Percentiles rank a stretch among this genome's conserved stretches.
Conservation (phyloP, 2,797 vertebrate genomes). For the Glyptemys insculpta region DNA sequence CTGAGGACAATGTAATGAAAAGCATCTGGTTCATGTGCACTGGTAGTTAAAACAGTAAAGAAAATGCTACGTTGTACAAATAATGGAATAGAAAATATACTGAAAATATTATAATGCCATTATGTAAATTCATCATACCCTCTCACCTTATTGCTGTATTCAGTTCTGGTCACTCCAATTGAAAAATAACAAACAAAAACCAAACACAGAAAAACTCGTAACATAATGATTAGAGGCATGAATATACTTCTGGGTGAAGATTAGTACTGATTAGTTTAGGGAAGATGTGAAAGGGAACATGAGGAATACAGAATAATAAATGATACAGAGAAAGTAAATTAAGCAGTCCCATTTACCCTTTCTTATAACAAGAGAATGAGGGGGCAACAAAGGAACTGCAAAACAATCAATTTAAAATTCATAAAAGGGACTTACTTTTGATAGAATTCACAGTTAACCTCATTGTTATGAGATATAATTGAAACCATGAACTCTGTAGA, state of each 20-base stretch:
- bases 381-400: neutral
- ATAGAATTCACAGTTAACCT: neutral
- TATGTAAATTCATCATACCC: neutral
- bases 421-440: neutral
- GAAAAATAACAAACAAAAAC: neutral
- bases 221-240: neutral
- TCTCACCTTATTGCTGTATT: rapidly evolving
- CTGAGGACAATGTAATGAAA: neutral
- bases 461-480: neutral
- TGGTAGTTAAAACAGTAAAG: neutral
- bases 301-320: neutral
- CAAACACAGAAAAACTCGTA: neutral
- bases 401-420: neutral
- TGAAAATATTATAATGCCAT: neutral
- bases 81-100: neutral
- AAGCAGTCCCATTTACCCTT: rapidly evolving
- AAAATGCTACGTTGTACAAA: neutral
- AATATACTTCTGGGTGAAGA: slow-evolving; percentile 13
- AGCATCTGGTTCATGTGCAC: neutral
- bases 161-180: neutral
- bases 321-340: neutral
- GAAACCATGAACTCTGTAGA: neutral
- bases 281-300: neutral
- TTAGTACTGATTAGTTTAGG: neutral
- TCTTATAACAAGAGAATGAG: neutral